Percentiles rank a stretch among this genome's conserved stretches.
Evolutionary conservation across 2,113 vertebrate species (phyloP).

Genomic region (Cottus gobio): DNA sequence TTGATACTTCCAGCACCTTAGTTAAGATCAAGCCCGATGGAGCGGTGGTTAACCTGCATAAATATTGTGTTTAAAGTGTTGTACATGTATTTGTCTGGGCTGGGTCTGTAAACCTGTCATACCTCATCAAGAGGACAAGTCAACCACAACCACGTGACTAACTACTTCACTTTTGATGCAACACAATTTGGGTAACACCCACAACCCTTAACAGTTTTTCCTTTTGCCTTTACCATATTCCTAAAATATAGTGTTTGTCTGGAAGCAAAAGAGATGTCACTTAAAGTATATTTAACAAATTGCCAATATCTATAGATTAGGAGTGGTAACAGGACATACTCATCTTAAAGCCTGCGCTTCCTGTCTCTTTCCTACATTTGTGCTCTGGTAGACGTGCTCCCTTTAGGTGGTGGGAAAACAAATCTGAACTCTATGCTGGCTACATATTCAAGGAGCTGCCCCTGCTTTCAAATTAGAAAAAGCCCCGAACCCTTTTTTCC

Average conservation of each 20-base stretch:
- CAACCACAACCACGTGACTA: neutral
- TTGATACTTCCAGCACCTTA: neutral
- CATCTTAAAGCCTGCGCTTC: neutral
- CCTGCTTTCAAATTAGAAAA: constrained; percentile 21
- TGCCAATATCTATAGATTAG: constrained; percentile 19
- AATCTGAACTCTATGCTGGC: constrained; percentile 8
- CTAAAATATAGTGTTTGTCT: constrained; percentile 48
- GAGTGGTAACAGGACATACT: neutral
- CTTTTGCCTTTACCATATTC: constrained; percentile 5
- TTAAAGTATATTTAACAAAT: constrained; percentile 22
- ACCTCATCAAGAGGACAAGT: constrained; percentile 9
- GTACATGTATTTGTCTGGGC: neutral
- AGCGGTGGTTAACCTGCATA: neutral
- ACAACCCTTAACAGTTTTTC: constrained; percentile 27
- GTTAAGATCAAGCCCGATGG: neutral
- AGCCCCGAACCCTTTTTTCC: neutral
- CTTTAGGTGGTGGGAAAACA: constrained; percentile 4
- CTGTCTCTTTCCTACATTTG: constrained; percentile 34
- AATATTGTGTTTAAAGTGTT: constrained; percentile 1
- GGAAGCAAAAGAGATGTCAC: constrained; percentile 30
- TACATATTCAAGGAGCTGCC: constrained; percentile 13
- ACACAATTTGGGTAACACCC: constrained; percentile 27
- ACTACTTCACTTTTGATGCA: neutral
- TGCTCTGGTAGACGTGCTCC: constrained; percentile 43
- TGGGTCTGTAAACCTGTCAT: constrained; percentile 24